A percentile compares a stretch with the other conserved stretches of the same genome.
These are phyloP conservation scores for Pseudochaenichthys georgianus DNA, from an alignment of 2,797 vertebrate genomes.

Conservation along the genomic window DNA sequence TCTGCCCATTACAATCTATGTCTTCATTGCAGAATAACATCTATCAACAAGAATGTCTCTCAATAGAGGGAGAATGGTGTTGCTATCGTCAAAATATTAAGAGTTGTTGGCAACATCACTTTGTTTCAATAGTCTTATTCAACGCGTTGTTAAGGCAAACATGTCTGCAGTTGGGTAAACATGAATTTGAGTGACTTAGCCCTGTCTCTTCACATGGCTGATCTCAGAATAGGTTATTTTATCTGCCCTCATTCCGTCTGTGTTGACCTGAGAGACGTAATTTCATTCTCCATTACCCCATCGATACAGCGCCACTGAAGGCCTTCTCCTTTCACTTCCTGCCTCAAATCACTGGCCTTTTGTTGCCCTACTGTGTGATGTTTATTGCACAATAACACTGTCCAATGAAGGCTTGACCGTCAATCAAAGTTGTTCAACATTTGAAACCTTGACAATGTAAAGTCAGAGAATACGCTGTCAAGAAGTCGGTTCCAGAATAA, in stretches of 20 bases:
- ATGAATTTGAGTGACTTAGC: constrained; percentile 33
- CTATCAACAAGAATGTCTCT: background rate
- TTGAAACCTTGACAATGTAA: constrained; percentile 44
- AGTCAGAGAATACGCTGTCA: constrained; percentile 23
- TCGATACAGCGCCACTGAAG: constrained; percentile 35
- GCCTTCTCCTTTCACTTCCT: constrained; percentile 50
- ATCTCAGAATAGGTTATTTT: constrained; percentile 69
- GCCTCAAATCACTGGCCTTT: constrained; percentile 34
- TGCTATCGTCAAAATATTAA: background rate
- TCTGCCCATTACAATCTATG: background rate
- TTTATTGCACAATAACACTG: constrained; percentile 48
- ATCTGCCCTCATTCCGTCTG: constrained; percentile 66
- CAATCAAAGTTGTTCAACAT: constrained; percentile 24
- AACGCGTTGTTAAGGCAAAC: constrained; percentile 6
- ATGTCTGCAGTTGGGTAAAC: constrained; percentile 25
- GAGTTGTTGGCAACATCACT: background rate
- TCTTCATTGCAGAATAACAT: background rate
- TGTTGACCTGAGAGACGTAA: constrained; percentile 75
- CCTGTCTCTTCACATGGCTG: constrained; percentile 51
- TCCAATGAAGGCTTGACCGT: constrained; percentile 8
- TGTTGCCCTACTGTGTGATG: constrained; percentile 29
- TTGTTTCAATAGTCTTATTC: constrained; percentile 9
- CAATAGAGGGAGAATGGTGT: background rate
- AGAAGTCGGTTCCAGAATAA: constrained; percentile 23
- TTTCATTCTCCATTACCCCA: constrained; percentile 81